Evolutionary conservation across 1,140 invertebrate species (phyloP).

Genomic region (Platorchestia sp.): DNA sequence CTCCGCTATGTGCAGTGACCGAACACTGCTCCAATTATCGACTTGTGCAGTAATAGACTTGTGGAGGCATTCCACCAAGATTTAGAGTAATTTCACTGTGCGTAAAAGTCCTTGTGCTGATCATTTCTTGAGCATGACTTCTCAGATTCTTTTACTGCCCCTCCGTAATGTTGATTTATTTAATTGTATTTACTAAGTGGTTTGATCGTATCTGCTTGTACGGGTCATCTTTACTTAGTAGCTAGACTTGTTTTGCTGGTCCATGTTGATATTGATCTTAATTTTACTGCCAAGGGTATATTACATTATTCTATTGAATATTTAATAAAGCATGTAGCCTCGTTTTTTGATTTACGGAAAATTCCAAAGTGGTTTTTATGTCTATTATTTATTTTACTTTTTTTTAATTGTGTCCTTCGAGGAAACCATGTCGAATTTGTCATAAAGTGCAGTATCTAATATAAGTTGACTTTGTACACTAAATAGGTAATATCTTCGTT

Average conservation of each 20-base stretch:
- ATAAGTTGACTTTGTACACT: background rate
- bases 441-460: background rate
- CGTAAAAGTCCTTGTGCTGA: background rate
- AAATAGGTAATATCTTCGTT: background rate
- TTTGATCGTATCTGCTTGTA: slow-evolving; percentile 11
- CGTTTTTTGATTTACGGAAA: background rate
- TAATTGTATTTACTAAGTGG: slow-evolving; percentile 26
- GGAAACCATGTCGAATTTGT: background rate
- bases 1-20: background rate
- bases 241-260: slow-evolving; percentile 24
- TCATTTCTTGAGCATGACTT: slow-evolving; percentile 31
- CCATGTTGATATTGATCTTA: background rate
- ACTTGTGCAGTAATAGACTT: background rate
- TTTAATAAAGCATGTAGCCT: background rate
- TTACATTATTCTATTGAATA: background rate
- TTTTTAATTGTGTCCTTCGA: background rate
- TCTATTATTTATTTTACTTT: background rate
- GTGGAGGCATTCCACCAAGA: background rate
- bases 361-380: background rate
- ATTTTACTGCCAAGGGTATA: background rate
- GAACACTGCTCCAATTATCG: background rate
- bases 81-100: background rate
- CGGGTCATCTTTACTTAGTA: slow-evolving; percentile 1
- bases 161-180: background rate
- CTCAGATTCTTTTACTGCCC: background rate